Base-by-base conservation (phyloP, 2,113 vertebrate species). In the Scomber scombrus region DNA sequence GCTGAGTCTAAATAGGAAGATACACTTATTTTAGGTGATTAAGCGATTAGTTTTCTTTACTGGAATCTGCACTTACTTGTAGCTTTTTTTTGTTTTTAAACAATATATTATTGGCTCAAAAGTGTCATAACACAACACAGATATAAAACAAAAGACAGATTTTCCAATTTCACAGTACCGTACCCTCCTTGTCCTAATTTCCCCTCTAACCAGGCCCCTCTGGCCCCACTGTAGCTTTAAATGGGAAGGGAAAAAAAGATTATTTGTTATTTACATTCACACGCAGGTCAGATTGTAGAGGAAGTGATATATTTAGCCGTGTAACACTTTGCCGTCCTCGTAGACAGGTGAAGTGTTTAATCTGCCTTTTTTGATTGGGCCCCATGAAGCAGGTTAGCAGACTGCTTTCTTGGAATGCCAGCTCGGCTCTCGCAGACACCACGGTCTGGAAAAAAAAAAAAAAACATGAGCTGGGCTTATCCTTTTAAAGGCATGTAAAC, bases 401-500 rank as follows among this genome's bases (percentile, higher is more conserved):
- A 50, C 31, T 13, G 26, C 60, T 61, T 82, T 84, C 73, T 72
- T 54, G 50, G 85, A 82, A 86, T 75, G 55, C 62, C 43, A 12
- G 64, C 55, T 75, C 45, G 9, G 34, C 26, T 26, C 46, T 56
- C 18, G 3, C 52, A 58, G 54, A 71, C 51, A 29, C 78, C 46
- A 18, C 23, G 47, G 8, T 74, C 87, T 81, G 75, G 63, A 86
- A 79, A 76, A 26, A 26, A 26, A 26, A 26, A 26, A 26, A 26
- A 26, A 26, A 55, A 85, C 70, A 73, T 64, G 43, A 82, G 75
- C 69, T 16, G 26, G 43, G 50, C 54, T 84, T 88, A 75, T 85
- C 88, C 86, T 86, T 86, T 88, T 89, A 89, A 80, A 91, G 86
- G 69, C 81, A 86, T 69, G 58, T 14, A 23, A 21, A 51, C 65